Conservation (phyloP, 2,888 invertebrate genomes). For the Molorchus minor region DNA sequence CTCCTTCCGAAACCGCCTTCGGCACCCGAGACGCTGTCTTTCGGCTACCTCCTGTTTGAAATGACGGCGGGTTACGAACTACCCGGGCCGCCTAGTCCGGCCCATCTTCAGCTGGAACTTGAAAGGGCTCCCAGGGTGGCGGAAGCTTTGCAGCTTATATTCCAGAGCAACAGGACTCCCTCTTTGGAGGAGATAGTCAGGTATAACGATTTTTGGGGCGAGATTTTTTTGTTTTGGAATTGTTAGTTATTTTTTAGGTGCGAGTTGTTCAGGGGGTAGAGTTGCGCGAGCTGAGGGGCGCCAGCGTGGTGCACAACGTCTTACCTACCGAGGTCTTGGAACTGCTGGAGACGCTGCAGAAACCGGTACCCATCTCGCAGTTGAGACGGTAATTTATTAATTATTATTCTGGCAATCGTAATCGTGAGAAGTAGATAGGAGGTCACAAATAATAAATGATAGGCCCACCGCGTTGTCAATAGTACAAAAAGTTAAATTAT, state of each 20-base stretch:
- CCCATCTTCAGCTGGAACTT: slow-evolving; percentile 75
- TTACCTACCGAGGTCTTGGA: slow-evolving; percentile 55
- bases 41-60: slow-evolving; percentile 89
- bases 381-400: slow-evolving; percentile 53
- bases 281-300: slow-evolving; percentile 85
- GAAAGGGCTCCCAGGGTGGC: slow-evolving; percentile 79
- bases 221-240: no score
- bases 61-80: slow-evolving; percentile 90
- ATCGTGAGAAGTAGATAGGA: background rate
- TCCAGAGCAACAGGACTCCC: slow-evolving; percentile 76
- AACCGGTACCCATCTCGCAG: slow-evolving; percentile 52
- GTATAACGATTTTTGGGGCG: no score
- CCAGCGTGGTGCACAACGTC: slow-evolving; percentile 70
- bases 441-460: background rate
- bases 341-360: slow-evolving; percentile 55
- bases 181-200: slow-evolving; percentile 81
- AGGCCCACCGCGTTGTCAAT: background rate
- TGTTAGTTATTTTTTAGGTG: no score
- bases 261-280: slow-evolving; percentile 90
- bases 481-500: background rate
- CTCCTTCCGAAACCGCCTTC: slow-evolving; percentile 69
- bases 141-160: slow-evolving; percentile 81
- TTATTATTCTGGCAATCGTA: background rate
- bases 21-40: slow-evolving; percentile 73
- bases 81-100: slow-evolving; percentile 77